Conservation (phyloP, 2,888 invertebrate genomes). For the Rhyacophila evoluta region DNA sequence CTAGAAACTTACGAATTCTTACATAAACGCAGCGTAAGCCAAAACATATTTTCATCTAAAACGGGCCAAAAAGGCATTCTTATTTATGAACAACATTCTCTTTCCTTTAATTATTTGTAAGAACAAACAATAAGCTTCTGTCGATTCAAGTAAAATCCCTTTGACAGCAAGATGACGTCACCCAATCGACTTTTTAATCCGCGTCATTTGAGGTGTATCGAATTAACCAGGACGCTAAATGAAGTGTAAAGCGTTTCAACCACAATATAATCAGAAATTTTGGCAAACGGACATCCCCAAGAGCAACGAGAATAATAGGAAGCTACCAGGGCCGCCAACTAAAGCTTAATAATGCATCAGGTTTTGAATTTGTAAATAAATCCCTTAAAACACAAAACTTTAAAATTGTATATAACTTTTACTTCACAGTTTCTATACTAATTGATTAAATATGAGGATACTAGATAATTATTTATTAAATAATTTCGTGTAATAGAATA, state of each 20-base stretch:
- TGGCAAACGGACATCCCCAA: background rate
- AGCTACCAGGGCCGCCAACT: background rate
- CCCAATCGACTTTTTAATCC: conserved; percentile 46
- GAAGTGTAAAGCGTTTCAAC: conserved; percentile 41
- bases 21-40: no score
- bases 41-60: no score
- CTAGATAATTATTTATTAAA: no score
- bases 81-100: background rate
- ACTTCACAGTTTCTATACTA: no score
- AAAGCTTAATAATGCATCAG: background rate
- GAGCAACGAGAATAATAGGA: background rate
- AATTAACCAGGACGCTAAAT: conserved; percentile 45
- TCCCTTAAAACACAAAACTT: no score
- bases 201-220: conserved; percentile 37
- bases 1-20: no score
- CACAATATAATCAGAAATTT: conserved; percentile 23
- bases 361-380: no score
- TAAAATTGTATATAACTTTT: no score
- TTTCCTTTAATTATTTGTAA: background rate
- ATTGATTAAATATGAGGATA: no score
- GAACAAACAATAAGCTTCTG: background rate
- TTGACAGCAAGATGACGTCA: conserved; percentile 8
- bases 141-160: background rate
- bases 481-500: no score
- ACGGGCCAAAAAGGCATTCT: no score